Evolutionary conservation across 1,140 invertebrate species (phyloP).

Genomic region (Diuraphis noxia): DNA sequence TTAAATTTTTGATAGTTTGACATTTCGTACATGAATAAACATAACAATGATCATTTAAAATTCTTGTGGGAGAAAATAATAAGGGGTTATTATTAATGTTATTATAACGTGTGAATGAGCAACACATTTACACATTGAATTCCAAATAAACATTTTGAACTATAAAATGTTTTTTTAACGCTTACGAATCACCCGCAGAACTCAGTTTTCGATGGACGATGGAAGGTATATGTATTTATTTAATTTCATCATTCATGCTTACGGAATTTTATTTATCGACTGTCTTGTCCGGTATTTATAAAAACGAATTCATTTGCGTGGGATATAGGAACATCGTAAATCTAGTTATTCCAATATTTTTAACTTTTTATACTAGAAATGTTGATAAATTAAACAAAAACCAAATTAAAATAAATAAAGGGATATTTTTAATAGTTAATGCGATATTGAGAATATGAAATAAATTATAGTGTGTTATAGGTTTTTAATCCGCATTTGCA

Average conservation of each 20-base stretch:
- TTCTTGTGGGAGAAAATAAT: not conserved
- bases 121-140: constrained; percentile 6
- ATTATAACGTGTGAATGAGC: not conserved
- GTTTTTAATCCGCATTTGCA: not conserved
- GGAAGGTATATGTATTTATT: constrained; percentile 23
- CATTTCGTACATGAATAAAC: not conserved
- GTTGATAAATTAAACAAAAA: not conserved
- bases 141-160: constrained; percentile 23
- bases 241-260: constrained; percentile 12
- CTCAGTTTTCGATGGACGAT: not conserved
- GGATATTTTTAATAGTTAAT: too few relatives aligned
- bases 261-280: constrained; percentile 45
- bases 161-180: constrained; percentile 48
- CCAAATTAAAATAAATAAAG: not conserved
- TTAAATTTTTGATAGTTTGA: not conserved
- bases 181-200: constrained; percentile 21
- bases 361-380: not conserved
- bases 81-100: not conserved
- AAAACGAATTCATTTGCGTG: constrained; percentile 32
- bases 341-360: constrained; percentile 11
- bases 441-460: too few relatives aligned
- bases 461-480: not conserved
- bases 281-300: constrained; percentile 27
- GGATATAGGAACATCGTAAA: constrained; percentile 35
- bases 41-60: constrained; percentile 5